Conservation (phyloP, 2,888 invertebrate genomes). For the Drosophila stalkeri region DNA sequence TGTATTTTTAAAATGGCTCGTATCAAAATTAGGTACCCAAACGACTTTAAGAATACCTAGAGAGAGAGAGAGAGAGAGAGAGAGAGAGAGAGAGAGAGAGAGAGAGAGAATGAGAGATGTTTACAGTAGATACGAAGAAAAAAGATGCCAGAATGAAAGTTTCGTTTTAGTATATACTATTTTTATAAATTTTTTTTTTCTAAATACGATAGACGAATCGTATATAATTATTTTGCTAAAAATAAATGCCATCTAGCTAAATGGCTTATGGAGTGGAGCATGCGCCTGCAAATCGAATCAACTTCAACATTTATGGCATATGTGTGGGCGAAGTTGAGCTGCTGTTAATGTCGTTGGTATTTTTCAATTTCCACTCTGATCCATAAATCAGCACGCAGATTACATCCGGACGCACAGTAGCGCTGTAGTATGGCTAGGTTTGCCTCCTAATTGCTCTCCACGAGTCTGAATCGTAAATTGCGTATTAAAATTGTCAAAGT, state of each 20-base stretch:
- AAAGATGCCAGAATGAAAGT: too few species aligned
- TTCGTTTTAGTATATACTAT: not conserved
- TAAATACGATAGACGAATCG: not conserved
- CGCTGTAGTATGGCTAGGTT: not conserved
- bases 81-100: too few species aligned
- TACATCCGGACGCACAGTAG: conserved; percentile 22
- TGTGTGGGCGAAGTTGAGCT: not conserved
- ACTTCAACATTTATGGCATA: not conserved
- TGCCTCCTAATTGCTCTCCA: conserved; percentile 19
- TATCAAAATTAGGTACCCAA: not conserved
- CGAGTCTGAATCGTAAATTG: conserved; percentile 33
- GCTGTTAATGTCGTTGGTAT: not conserved
- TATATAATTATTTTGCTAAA: not conserved
- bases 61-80: too few species aligned
- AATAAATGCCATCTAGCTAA: not conserved
- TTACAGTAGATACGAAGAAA: not conserved
- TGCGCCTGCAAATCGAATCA: not conserved
- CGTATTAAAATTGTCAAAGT: conserved; percentile 53
- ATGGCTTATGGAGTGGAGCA: not conserved
- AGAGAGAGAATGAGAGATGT: too few species aligned
- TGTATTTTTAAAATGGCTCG: not conserved
- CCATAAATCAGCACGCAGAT: conserved; percentile 61
- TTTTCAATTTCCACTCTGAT: conserved; percentile 21
- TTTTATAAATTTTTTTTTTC: not conserved
- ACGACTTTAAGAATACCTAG: not conserved